phyloP scores from a whole-genome alignment of 2,888 invertebrate species.

The Macrophya alboannulata region DNA sequence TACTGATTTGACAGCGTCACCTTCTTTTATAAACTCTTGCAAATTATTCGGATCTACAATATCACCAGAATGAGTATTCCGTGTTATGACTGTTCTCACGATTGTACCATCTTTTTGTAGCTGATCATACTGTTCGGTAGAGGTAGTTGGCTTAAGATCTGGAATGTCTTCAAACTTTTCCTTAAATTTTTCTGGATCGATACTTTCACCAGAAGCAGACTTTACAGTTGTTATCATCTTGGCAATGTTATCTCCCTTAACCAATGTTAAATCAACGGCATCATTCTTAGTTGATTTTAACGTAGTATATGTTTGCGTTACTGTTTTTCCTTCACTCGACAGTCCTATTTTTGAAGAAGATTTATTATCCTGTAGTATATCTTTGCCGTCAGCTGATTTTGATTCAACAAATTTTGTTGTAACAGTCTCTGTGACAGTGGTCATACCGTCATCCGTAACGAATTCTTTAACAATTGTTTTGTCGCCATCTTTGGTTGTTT shows the following conservation, averaged over 20 bases:
- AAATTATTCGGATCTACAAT: slow-evolving; percentile 37
- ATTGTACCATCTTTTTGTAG: slow-evolving; percentile 43
- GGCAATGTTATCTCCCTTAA: slow-evolving; percentile 17
- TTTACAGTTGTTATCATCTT: slow-evolving; percentile 51
- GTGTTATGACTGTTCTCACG: slow-evolving; percentile 26
- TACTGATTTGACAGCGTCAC: slow-evolving; percentile 26
- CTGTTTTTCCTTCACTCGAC: slow-evolving; percentile 41
- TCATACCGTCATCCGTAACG: slow-evolving; percentile 73
- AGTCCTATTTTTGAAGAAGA: slow-evolving; percentile 17
- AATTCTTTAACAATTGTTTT: slow-evolving; percentile 66
- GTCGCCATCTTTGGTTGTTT: slow-evolving; percentile 72
- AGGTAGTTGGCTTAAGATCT: slow-evolving; percentile 2
- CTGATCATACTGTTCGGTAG: slow-evolving; percentile 45
- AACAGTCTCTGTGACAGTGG: slow-evolving; percentile 36
- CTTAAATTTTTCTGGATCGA: slow-evolving; percentile 48
- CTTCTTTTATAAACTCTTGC: slow-evolving; percentile 39
- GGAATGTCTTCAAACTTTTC: slow-evolving; percentile 50
- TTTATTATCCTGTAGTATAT: slow-evolving; percentile 23
- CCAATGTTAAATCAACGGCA: not conserved
- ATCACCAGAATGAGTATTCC: slow-evolving; percentile 42
- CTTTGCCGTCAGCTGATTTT: slow-evolving; percentile 11
- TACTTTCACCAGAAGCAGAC: slow-evolving; percentile 45
- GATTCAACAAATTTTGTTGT: slow-evolving; percentile 27
- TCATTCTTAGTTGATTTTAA: slow-evolving; percentile 30
- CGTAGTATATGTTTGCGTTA: slow-evolving; percentile 45